These are phyloP conservation scores for Zaprionus ornatus DNA, from an alignment of 1,140 invertebrate genomes.

Conservation along the genomic window DNA sequence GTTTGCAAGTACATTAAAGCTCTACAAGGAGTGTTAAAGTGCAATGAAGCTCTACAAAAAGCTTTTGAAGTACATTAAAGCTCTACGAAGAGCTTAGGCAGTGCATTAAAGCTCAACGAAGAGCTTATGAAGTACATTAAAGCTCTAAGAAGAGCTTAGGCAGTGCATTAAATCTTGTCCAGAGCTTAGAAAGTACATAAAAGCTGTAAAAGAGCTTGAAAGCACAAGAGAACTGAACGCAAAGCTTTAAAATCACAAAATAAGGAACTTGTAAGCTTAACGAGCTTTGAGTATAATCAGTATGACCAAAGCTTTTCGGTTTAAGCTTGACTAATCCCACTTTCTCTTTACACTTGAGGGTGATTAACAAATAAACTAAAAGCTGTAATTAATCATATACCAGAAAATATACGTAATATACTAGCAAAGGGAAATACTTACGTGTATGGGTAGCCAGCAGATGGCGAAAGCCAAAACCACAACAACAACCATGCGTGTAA, in stretches of 20 bases:
- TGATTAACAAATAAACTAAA: not conserved
- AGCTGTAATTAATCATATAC: not conserved
- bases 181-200: too few relatives aligned
- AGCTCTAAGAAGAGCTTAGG: too few relatives aligned
- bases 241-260: too few relatives aligned
- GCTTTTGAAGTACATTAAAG: not conserved
- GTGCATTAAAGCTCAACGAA: not conserved
- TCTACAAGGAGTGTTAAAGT: not conserved
- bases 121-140: not conserved
- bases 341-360: too few relatives aligned
- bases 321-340: too few relatives aligned
- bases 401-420: not conserved
- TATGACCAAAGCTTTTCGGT: too few relatives aligned
- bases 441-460: constrained; percentile 98
- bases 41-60: not conserved
- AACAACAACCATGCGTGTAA: constrained; percentile 96
- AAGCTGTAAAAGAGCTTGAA: too few relatives aligned
- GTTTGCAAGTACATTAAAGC: not conserved
- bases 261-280: too few relatives aligned
- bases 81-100: not conserved
- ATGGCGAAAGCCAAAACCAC: constrained; percentile 97
- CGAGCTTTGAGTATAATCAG: too few relatives aligned
- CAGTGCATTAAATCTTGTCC: too few relatives aligned
- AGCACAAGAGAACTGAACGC: too few relatives aligned
- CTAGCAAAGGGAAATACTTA: constrained; percentile 83